Base-by-base conservation (phyloP, 2,113 vertebrate genomes). In the Mesocricetus auratus region DNA sequence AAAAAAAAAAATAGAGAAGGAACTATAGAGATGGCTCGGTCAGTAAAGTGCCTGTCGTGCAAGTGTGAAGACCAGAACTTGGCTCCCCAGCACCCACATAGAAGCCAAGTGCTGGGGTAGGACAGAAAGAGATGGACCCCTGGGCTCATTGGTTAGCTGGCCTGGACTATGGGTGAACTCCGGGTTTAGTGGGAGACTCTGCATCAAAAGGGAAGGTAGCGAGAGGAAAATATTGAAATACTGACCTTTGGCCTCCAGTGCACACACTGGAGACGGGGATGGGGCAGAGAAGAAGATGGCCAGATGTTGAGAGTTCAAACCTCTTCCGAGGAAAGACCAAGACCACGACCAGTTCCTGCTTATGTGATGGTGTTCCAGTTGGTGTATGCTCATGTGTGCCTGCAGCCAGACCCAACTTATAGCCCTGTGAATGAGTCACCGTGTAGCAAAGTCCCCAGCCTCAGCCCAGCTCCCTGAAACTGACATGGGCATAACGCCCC, bases 401-500 rank as follows among this genome's bases (percentile, higher is more conserved):
- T 0, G 7, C 0, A 29, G 33, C 24, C 64, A 88, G 36, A 50
- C 39, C 45, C 62, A n/a, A 7, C 60, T 69, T 75, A 24, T 16
- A 47, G n/a, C 11, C 64, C 12, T 8, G 3, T 26, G 56, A 85
- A 15, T 2, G 13, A 42, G 24, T 53, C 26, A 7, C 29, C 19
- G 5, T 29, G 2, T 11, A 58, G 45, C 2, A 3, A 66, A 29
- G 12, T 69, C 29, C 66, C 82, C 29, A 56, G 68, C 62, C 36
- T 16, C 7, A 4, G 5, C 4, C 0, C 4, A 5, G 5, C 17
- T 62, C 60, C 74, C 86, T 60, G 1, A 2, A 16, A 26, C 7
- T 0, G 17, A 68, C 2, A 0, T 42, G 16, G 10, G 0, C 3
- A 11, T 5, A 58, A 26, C 66, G 47, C 19, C 5, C n/a, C 36